Conservation (phyloP, 2,888 invertebrate genomes). For the Idaea dimidiata region DNA sequence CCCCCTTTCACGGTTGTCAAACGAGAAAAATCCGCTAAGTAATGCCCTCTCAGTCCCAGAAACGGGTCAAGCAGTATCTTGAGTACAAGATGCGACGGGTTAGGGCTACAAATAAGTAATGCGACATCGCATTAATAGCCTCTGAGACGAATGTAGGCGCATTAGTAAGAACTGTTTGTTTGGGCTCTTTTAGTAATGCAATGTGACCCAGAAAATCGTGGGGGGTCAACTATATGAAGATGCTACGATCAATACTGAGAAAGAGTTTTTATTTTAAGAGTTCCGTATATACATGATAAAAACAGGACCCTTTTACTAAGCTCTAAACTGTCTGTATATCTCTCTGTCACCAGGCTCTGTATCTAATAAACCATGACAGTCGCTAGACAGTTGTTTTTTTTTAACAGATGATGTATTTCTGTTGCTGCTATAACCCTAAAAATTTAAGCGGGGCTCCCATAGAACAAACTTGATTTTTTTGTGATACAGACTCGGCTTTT, state of each 20-base stretch:
- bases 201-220: neutral
- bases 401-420: too few relatives aligned
- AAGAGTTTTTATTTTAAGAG: too few relatives aligned
- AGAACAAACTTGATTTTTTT: too few relatives aligned
- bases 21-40: slow-evolving; percentile 60
- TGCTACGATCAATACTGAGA: neutral
- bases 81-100: slow-evolving; percentile 37
- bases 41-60: slow-evolving; percentile 52
- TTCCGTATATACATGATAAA: too few relatives aligned
- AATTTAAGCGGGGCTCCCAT: too few relatives aligned
- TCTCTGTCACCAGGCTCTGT: too few relatives aligned
- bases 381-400: too few relatives aligned
- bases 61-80: slow-evolving; percentile 60
- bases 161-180: neutral
- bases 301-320: too few relatives aligned
- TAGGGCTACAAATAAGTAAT: slow-evolving; percentile 32
- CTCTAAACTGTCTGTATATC: too few relatives aligned
- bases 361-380: too few relatives aligned
- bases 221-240: neutral
- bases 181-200: neutral
- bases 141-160: neutral
- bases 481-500: too few relatives aligned
- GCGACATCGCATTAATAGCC: slow-evolving; percentile 5
- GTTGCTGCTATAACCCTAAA: too few relatives aligned
- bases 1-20: slow-evolving; percentile 53